A percentile compares a stretch with the other conserved stretches of the same genome.
phyloP scores from a whole-genome alignment of 2,113 vertebrate genomes.

The Sinocyclocheilus maitianheensis region DNA sequence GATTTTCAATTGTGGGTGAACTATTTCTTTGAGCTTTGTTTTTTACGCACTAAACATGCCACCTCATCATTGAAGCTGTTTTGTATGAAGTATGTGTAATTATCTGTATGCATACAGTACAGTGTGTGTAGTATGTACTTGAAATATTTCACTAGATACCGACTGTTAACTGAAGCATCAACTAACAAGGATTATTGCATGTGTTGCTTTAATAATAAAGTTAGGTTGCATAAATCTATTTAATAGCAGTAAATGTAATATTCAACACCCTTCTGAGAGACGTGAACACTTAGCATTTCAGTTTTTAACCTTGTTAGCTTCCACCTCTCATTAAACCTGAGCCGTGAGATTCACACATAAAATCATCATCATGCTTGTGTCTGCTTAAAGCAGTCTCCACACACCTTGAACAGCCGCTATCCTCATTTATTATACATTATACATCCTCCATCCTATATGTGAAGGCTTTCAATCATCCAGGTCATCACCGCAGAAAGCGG shows the following conservation, averaged over 20 bases:
- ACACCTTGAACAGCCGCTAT: neutral
- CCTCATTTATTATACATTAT: slow-evolving; percentile 13
- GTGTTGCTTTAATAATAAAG: slow-evolving; percentile 4
- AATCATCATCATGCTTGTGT: neutral
- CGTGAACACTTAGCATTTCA: neutral
- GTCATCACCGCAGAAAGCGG: neutral
- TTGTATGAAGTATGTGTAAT: neutral
- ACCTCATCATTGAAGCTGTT: neutral
- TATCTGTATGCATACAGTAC: neutral
- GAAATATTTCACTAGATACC: neutral
- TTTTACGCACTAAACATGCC: neutral
- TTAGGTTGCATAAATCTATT: neutral
- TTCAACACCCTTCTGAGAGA: neutral
- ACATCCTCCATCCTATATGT: neutral
- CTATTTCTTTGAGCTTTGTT: too few relatives aligned
- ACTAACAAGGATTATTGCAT: neutral
- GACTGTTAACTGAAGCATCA: neutral
- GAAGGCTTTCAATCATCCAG: slow-evolving; percentile 12
- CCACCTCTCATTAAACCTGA: slow-evolving; percentile 9
- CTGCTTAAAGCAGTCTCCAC: neutral
- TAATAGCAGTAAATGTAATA: neutral
- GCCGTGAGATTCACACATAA: neutral
- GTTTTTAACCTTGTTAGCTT: slow-evolving; percentile 12
- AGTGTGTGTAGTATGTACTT: neutral
- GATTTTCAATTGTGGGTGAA: too few relatives aligned